Evolutionary conservation across 2,888 invertebrate species (phyloP).

Genomic region (Orchestes rusci): DNA sequence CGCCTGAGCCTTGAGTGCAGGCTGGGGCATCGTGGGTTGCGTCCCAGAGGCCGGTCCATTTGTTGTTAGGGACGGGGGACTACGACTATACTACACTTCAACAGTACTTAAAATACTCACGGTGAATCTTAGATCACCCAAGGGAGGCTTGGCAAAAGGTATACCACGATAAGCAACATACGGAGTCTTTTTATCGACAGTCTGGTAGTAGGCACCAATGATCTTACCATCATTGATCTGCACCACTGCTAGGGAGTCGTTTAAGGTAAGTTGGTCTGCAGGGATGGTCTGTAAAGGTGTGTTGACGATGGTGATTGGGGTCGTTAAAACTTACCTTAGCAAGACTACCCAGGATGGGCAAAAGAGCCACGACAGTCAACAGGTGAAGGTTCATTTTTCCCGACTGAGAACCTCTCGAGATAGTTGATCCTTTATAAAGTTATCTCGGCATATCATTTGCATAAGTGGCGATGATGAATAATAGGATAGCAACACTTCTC

Average conservation of each 20-base stretch:
- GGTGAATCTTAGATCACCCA: conserved; percentile 13
- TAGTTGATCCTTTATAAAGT: too few relatives aligned
- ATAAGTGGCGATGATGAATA: too few relatives aligned
- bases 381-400: not conserved
- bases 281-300: conserved; percentile 1
- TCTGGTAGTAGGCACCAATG: conserved; percentile 4
- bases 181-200: conserved; percentile 2
- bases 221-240: conserved; percentile 2
- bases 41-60: conserved; percentile 16
- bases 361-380: not conserved
- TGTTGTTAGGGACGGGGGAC: conserved; percentile 9
- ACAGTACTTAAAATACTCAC: conserved; percentile 4
- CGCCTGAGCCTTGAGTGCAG: conserved; percentile 16
- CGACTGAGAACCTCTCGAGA: too few relatives aligned
- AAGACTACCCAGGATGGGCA: not conserved
- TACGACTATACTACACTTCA: not conserved
- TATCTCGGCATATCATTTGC: too few relatives aligned
- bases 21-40: conserved; percentile 7
- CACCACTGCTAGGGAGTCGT: not conserved
- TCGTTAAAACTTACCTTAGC: not conserved
- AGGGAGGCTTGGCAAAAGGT: conserved; percentile 14
- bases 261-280: not conserved
- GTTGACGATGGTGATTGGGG: not conserved
- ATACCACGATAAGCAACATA: conserved; percentile 13
- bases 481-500: too few relatives aligned